Base-by-base conservation (phyloP, 2,888 invertebrate genomes). In the Polyploca ridens region DNA sequence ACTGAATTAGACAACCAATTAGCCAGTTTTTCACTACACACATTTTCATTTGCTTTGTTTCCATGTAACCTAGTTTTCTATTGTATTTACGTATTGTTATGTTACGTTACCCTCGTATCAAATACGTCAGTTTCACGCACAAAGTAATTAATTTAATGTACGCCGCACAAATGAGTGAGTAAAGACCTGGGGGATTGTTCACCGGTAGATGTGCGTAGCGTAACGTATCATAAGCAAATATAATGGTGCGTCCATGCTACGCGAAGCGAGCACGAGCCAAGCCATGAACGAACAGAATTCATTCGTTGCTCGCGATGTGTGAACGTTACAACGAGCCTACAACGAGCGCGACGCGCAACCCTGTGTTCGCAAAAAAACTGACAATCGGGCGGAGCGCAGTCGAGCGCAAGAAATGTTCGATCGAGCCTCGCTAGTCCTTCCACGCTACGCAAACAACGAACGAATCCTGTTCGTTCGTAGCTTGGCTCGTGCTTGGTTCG, bases 91-190 rank as follows among this genome's bases (percentile, higher is more conserved):
- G 27, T 44, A 33, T 58, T 41, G 19, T 41, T 38, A 63, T 58
- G 41, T 58, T 11, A 44, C n/a, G 35, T 57, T 27, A 35, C 27
- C 60, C 60, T 35, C 16, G 14, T 14, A 61, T 41, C 27, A 61
- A 44, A 61, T 41, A 61, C 61, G 61, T 61, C 61, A 61, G 61
- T 19, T 41, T 64, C 57, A 57, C 61, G 64, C 64, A 61, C 49
- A 61, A 58, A 64, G 33, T 64, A 64, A 64, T 64, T 64, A 64
- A 64, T 64, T 58, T 64, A 64, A 64, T 64, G 64, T 61, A 54
- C 60, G 46, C 60, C 6, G n/a, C 41, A 64, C 61, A 61, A 61
- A 61, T 41, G 61, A 41, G 61, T 27, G 41, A 41, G 61, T 61
- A 54, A 54, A 10, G 1, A 54, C 61, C 61, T 41, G 19, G 41